Base-by-base conservation (phyloP, 2,113 vertebrate species). In the Saccopteryx leptura region DNA sequence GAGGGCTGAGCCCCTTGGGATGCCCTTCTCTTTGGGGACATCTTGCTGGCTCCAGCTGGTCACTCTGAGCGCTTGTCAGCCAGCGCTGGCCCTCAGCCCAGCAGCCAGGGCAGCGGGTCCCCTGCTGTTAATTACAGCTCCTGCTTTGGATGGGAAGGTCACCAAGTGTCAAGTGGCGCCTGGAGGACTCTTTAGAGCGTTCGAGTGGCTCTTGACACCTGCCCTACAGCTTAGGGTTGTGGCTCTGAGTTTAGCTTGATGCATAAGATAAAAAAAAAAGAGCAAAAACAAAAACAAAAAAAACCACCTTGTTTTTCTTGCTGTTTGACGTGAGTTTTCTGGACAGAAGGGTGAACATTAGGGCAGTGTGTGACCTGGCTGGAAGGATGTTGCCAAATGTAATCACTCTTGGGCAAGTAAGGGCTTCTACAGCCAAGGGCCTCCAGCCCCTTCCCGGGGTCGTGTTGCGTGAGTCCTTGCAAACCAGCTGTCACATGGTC, bases 161-260 rank as follows among this genome's bases (percentile, higher is more conserved):
- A 6, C 13, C 56, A 7, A 79, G n/a, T 54, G 97, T 96, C 96
- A 97, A 97, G 97, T 95, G 96, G 74, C 15, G 76, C 50, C 90
- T 60, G 18, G 74, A 86, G 91, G 76, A 63, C 91, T 75, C 88
- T 88, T 6, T 52, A 80, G 93, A 95, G 71, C 2, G 2, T 60
- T 96, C 63, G 95, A 97, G 96, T 96, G 95, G 93, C 95, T 95
- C 93, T 96, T 33, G 33, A 86, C 4, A 21, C 61, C 76, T 88
- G 85, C 88, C 88, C 33, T 50, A 0, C 14, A 14, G 72, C 33
- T 50, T 50, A 46, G 60, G 23, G 48, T 18, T 33, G 31, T 69
- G 50, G 26, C 78, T 78, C 48, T 96, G 85, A 88, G 28, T 65
- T 92, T 85, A 18, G 33, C n/a, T 58, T n/a, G 12, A 50, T 60